Conservation (phyloP, 2,113 vertebrate genomes). For the Neotragus moschatus region DNA sequence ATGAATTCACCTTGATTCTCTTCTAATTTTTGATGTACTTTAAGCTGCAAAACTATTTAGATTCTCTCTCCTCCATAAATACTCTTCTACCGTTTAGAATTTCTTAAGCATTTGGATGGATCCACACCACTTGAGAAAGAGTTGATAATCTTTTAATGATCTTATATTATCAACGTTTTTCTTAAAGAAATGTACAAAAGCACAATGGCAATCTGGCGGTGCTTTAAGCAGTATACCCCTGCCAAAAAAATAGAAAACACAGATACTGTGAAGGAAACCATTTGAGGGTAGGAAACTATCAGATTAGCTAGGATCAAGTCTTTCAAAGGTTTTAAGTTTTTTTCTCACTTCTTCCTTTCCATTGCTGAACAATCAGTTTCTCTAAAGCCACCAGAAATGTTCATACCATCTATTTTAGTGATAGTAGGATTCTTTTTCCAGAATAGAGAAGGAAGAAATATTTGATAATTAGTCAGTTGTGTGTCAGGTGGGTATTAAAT, state of each 20-base stretch:
- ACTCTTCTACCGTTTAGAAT: background rate
- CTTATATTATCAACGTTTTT: background rate
- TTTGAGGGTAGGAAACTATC: background rate
- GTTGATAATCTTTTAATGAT: background rate
- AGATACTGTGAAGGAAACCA: background rate
- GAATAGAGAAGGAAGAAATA: background rate
- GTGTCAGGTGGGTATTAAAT: background rate
- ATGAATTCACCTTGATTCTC: background rate
- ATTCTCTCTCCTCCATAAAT: background rate
- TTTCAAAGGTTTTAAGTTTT: background rate
- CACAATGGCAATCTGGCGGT: background rate
- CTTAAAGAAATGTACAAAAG: background rate
- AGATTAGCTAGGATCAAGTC: background rate
- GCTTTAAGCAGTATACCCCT: background rate
- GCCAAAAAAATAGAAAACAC: background rate
- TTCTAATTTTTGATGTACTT: background rate
- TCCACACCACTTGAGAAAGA: background rate
- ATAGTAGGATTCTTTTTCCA: background rate
- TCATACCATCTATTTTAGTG: background rate
- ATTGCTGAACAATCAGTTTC: background rate
- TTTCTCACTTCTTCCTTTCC: background rate
- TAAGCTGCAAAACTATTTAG: background rate
- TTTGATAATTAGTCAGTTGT: background rate
- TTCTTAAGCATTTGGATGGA: background rate
- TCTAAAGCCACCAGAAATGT: background rate